Evolutionary conservation across 2,113 vertebrate species (phyloP).

Genomic region (Tupaia chinensis): DNA sequence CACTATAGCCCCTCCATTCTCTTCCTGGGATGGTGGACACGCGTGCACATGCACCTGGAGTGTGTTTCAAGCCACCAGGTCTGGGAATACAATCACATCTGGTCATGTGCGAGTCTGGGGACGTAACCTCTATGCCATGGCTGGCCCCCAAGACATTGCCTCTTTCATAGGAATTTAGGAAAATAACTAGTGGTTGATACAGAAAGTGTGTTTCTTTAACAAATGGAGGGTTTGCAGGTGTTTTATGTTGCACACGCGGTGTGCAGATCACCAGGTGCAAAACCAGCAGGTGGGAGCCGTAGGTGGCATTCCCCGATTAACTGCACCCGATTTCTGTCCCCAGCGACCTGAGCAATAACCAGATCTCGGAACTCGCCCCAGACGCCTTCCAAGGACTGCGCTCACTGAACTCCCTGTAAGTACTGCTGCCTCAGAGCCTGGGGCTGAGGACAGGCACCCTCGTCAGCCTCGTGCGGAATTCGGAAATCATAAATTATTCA

Average conservation of each 20-base stretch:
- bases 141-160: too few species aligned
- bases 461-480: too few species aligned
- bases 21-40: too few species aligned
- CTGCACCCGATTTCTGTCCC: slow-evolving; percentile 78
- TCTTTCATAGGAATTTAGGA: not conserved
- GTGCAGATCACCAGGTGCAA: not conserved
- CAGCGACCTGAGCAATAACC: slow-evolving; percentile 99
- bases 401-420: slow-evolving; percentile 98
- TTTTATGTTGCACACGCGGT: slow-evolving; percentile 37
- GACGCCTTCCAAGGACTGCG: slow-evolving; percentile 98
- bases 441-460: too few species aligned
- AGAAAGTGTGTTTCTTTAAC: not conserved
- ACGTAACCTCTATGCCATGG: too few species aligned
- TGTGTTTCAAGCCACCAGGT: too few species aligned
- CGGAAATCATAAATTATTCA: too few species aligned
- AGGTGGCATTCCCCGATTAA: slow-evolving; percentile 28
- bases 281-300: slow-evolving; percentile 2
- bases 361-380: slow-evolving; percentile 97
- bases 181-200: not conserved
- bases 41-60: too few species aligned
- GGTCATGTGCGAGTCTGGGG: too few species aligned
- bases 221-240: not conserved
- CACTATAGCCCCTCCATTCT: too few species aligned
- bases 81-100: too few species aligned
- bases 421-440: slow-evolving; percentile 71